A percentile compares a stretch with the other conserved stretches of the same genome.
Conservation (phyloP, 2,113 vertebrate species). For the Suricata suricatta region DNA sequence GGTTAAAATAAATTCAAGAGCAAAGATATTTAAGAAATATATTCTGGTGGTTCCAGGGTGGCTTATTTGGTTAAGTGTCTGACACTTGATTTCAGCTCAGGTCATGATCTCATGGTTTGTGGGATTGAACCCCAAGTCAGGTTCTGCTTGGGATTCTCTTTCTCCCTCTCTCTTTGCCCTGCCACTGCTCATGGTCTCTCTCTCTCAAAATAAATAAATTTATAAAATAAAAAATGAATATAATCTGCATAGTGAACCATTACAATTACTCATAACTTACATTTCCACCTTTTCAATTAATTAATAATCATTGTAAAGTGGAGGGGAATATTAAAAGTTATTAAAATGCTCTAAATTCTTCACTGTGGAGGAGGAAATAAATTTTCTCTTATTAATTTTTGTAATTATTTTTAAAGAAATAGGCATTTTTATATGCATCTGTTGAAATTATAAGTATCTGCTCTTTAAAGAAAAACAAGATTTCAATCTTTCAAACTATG, state of each 20-base stretch:
- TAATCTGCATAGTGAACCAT: not conserved
- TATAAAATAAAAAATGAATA: not conserved
- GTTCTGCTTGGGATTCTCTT: too few species aligned
- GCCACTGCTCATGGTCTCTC: too few species aligned
- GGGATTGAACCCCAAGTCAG: too few species aligned
- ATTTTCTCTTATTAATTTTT: not conserved
- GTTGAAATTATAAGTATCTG: not conserved
- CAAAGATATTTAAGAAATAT: not conserved
- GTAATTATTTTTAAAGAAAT: constrained; percentile 16
- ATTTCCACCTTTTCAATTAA: not conserved
- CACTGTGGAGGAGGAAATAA: not conserved
- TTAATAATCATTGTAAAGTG: not conserved
- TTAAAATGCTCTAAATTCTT: not conserved
- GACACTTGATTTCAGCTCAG: too few species aligned
- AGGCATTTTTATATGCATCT: not conserved
- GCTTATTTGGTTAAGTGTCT: too few species aligned
- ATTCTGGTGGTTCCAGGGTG: not conserved
- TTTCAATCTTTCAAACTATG: not conserved
- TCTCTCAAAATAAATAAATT: too few species aligned
- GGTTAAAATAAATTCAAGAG: not conserved
- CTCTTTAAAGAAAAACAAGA: not conserved
- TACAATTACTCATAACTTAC: not conserved
- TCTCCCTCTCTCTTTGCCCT: too few species aligned
- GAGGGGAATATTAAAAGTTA: not conserved
- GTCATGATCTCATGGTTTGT: too few species aligned